Evolutionary conservation across 2,888 invertebrate species (phyloP).

Genomic region (Drosophila anomelani): DNA sequence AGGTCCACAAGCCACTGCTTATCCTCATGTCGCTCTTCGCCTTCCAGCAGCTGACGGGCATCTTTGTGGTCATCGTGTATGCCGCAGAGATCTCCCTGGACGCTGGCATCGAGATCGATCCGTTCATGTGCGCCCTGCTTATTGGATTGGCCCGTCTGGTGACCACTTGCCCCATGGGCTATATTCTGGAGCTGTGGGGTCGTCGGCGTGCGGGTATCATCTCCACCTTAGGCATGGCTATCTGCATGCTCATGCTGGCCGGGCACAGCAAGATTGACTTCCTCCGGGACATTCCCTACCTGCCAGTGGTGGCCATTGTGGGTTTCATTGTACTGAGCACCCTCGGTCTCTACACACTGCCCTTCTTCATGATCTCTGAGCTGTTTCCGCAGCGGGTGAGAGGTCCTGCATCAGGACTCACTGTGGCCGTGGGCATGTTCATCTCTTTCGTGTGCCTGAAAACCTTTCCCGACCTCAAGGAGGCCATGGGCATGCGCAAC

Average conservation of each 20-base stretch:
- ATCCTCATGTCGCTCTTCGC: slow-evolving; percentile 88
- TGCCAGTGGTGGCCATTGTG: slow-evolving; percentile 79
- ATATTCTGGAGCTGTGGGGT: slow-evolving; percentile 87
- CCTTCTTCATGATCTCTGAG: slow-evolving; percentile 91
- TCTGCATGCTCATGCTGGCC: slow-evolving; percentile 87
- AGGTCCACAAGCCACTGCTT: slow-evolving; percentile 83
- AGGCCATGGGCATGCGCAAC: slow-evolving; percentile 86
- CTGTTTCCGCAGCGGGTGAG: slow-evolving; percentile 88
- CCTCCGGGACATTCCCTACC: slow-evolving; percentile 69
- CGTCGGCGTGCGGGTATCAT: slow-evolving; percentile 88
- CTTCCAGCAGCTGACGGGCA: slow-evolving; percentile 89
- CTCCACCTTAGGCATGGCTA: slow-evolving; percentile 87
- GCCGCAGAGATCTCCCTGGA: slow-evolving; percentile 88
- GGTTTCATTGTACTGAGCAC: slow-evolving; percentile 85
- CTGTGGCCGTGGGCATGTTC: slow-evolving; percentile 88
- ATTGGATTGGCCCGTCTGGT: slow-evolving; percentile 88
- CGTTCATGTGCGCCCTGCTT: slow-evolving; percentile 88
- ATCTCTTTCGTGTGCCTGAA: slow-evolving; percentile 89
- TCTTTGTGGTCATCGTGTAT: slow-evolving; percentile 90
- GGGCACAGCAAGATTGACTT: slow-evolving; percentile 83
- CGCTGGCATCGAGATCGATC: slow-evolving; percentile 87
- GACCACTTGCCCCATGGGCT: slow-evolving; percentile 88
- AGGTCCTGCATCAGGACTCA: slow-evolving; percentile 89
- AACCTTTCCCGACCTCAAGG: slow-evolving; percentile 87
- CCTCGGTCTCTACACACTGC: slow-evolving; percentile 87